These are phyloP conservation scores for Drosophila miranda DNA, from an alignment of 1,140 invertebrate species.

Conservation along the genomic window DNA sequence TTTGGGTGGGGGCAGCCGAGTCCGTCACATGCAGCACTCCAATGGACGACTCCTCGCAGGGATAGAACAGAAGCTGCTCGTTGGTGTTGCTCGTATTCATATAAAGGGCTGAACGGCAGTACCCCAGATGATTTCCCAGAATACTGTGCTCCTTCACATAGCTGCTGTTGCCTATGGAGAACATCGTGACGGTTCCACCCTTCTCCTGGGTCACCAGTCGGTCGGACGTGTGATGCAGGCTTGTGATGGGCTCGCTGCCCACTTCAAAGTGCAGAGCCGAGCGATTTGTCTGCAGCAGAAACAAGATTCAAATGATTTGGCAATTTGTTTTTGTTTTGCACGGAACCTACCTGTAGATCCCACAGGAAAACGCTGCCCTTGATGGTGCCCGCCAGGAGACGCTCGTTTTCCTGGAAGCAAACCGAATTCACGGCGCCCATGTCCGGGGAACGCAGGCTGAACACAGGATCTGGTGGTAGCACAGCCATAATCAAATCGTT, in stretches of 20 bases:
- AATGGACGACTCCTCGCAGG: slow-evolving; percentile 86
- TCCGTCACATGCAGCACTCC: slow-evolving; percentile 85
- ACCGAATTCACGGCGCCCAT: slow-evolving; percentile 87
- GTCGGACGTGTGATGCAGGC: slow-evolving; percentile 71
- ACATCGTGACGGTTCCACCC: slow-evolving; percentile 86
- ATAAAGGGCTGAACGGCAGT: slow-evolving; percentile 85
- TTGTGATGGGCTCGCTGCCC: slow-evolving; percentile 70
- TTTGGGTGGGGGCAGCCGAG: slow-evolving; percentile 83
- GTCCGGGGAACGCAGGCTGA: slow-evolving; percentile 86
- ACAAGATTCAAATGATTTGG: background rate
- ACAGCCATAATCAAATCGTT: slow-evolving; percentile 82
- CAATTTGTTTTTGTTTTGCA: background rate
- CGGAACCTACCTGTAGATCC: slow-evolving; percentile 85
- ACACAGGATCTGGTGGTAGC: slow-evolving; percentile 86
- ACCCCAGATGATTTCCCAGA: slow-evolving; percentile 85
- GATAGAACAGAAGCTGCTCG: slow-evolving; percentile 86
- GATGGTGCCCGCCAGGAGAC: slow-evolving; percentile 87
- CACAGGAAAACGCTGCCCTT: slow-evolving; percentile 88
- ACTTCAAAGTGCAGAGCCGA: slow-evolving; percentile 70
- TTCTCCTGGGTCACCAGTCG: slow-evolving; percentile 88
- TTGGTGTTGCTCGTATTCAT: slow-evolving; percentile 82
- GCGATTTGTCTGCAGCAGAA: slow-evolving; percentile 68
- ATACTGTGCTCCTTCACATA: slow-evolving; percentile 84
- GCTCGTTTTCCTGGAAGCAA: slow-evolving; percentile 86
- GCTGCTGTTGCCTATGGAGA: slow-evolving; percentile 85